Evolutionary conservation across 1,140 invertebrate genomes (phyloP), one percentile per base, ranked within the genome.

Genomic region (Euura lappo): DNA sequence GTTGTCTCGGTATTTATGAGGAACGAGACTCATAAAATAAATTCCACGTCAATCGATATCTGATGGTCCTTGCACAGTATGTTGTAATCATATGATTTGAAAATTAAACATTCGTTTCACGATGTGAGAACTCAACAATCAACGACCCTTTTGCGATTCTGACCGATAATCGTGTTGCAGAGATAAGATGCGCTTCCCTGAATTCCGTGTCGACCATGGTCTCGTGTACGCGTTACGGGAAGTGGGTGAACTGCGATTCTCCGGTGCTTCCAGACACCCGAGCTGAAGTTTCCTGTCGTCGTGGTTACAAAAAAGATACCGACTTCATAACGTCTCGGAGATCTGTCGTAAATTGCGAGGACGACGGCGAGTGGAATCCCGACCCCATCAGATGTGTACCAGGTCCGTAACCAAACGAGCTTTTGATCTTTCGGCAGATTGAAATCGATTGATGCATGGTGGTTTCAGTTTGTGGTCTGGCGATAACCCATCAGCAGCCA

Each of bases 351-450:
- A 77, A 1, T 44, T 88, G 86, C 71, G 85, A 84, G 71, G 44
- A 69, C 3, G 75, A 72, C 1, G 86, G 86, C 28, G 6, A 82
- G 45, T 88, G 86, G 86, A 79, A 82, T 11, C 84, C 85, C 6
- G 71, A 82, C 2, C 86, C 86, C 64, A 84, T 87, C 65, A 72
- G 45, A 74, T 88, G 86, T 46, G 44, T 86, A 68, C 81, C 86
- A 87, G 86, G 86, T 88, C 80, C 80, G 81, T 28, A 28, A 28
- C 28, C 28, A 1, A 28, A 28, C 28, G 28, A 28, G 1, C 28
- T 28, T 28, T 28, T 28, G 28, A 1, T 28, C 1, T 28, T 28
- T 28, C 28, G 28, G 28, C 28, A n/a, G n/a, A n/a, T n/a, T n/a
- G n/a, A n/a, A n/a, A n/a, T n/a, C n/a, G n/a, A n/a, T n/a, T n/a